Percentiles rank a stretch among this genome's conserved stretches.
phyloP scores from a whole-genome alignment of 1,140 invertebrate species.

The Pseudomyrmex flavicornis region DNA sequence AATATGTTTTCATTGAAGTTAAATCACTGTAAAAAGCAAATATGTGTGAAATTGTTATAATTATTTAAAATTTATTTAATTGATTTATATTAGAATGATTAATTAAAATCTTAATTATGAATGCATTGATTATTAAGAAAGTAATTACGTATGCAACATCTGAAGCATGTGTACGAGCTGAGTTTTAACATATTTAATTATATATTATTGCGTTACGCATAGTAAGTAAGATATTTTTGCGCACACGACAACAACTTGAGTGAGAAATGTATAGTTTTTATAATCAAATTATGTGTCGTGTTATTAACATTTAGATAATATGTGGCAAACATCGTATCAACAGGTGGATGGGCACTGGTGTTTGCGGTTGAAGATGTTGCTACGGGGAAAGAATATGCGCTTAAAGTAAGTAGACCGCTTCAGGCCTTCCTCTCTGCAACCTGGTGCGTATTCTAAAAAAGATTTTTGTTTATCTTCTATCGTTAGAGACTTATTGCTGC shows the following conservation, averaged over 20 bases:
- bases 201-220: background rate
- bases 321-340: conserved; percentile 65
- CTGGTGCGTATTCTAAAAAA: background rate
- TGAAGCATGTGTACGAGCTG: background rate
- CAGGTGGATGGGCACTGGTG: conserved; percentile 97
- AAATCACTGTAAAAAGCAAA: no score
- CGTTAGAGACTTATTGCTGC: conserved; percentile 90
- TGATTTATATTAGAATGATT: no score
- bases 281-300: conserved; percentile 37
- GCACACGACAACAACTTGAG: conserved; percentile 1
- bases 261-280: conserved; percentile 61
- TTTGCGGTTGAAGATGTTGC: conserved; percentile 96
- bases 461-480: conserved; percentile 23
- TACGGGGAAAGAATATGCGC: conserved; percentile 95
- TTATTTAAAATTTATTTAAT: no score
- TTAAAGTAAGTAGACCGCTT: conserved; percentile 87
- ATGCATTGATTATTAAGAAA: no score
- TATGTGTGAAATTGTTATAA: no score
- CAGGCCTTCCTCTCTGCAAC: background rate
- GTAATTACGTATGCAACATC: background rate
- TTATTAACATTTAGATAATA: conserved; percentile 60
- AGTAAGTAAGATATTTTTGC: conserved; percentile 21
- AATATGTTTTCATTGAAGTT: no score
- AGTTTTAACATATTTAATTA: background rate
- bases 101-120: no score